Evolutionary conservation across 1,140 invertebrate genomes (phyloP).

Genomic region (Sycobia sp.): DNA sequence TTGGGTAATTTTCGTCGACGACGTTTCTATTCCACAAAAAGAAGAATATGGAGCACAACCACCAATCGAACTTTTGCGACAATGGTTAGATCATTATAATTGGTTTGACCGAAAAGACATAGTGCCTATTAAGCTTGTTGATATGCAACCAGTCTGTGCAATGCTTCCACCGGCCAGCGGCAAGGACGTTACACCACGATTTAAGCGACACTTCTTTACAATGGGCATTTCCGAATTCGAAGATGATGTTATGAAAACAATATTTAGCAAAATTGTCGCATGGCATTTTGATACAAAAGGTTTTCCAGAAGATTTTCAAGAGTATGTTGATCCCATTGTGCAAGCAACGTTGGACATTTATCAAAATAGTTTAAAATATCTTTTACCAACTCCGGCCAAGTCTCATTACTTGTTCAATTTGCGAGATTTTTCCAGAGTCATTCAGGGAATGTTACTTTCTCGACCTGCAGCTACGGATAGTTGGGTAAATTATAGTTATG

Average conservation of each 20-base stretch:
- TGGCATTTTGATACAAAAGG: constrained; percentile 91
- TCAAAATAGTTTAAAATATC: constrained; percentile 76
- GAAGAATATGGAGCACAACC: constrained; percentile 91
- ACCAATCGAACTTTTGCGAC: constrained; percentile 88
- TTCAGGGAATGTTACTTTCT: constrained; percentile 68
- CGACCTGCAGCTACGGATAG: constrained; percentile 40
- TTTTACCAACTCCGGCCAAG: constrained; percentile 90
- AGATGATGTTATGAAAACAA: constrained; percentile 82
- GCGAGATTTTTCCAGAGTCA: constrained; percentile 89
- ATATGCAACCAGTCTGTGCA: constrained; percentile 84
- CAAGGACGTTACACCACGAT: constrained; percentile 83
- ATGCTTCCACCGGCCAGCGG: constrained; percentile 88
- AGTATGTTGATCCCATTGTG: constrained; percentile 84
- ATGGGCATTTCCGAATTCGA: constrained; percentile 90
- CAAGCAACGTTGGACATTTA: constrained; percentile 84
- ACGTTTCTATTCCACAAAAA: constrained; percentile 89
- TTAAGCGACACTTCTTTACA: constrained; percentile 91
- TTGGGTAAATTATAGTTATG: constrained; percentile 40
- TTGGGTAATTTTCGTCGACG: constrained; percentile 90
- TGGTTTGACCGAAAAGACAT: constrained; percentile 93
- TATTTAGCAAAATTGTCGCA: constrained; percentile 87
- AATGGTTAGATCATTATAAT: constrained; percentile 89
- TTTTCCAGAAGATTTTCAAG: constrained; percentile 88
- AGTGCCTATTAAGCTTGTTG: constrained; percentile 80
- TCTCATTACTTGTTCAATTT: constrained; percentile 96